A percentile compares a stretch with the other conserved stretches of the same genome.
Conservation (phyloP, 2,797 vertebrate species). For the Nasua narica region DNA sequence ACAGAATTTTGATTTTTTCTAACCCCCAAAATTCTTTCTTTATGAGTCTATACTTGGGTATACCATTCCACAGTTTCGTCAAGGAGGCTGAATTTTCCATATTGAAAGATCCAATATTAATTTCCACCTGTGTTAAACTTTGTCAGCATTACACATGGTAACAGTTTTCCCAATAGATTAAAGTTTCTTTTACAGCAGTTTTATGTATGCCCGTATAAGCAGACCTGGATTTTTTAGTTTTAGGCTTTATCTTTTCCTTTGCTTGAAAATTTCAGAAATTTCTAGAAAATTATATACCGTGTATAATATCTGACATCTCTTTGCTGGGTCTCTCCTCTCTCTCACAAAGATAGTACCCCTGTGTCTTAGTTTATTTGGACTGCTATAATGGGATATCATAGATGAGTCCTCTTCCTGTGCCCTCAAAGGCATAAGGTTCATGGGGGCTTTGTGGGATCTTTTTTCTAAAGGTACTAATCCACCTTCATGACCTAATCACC, state of each 20-base stretch:
- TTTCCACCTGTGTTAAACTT: neutral
- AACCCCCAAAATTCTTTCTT: neutral
- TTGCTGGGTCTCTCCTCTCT: neutral
- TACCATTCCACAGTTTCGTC: neutral
- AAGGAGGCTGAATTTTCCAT: neutral
- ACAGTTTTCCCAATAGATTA: neutral
- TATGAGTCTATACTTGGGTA: neutral
- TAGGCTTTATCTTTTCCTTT: neutral
- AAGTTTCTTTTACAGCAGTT: neutral
- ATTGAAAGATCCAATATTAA: neutral
- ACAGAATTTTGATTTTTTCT: neutral
- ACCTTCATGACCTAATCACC: neutral
- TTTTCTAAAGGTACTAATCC: neutral
- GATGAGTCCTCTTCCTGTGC: neutral
- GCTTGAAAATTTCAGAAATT: neutral
- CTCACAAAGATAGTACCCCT: neutral
- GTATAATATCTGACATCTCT: neutral
- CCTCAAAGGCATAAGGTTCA: neutral
- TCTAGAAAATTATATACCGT: neutral
- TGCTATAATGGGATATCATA: neutral
- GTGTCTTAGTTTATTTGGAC: neutral
- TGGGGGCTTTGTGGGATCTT: neutral
- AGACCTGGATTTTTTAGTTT: neutral
- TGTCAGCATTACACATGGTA: neutral
- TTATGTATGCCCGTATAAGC: neutral